Base-by-base conservation (phyloP, 2,888 invertebrate species). In the Chrysolina haemoptera region DNA sequence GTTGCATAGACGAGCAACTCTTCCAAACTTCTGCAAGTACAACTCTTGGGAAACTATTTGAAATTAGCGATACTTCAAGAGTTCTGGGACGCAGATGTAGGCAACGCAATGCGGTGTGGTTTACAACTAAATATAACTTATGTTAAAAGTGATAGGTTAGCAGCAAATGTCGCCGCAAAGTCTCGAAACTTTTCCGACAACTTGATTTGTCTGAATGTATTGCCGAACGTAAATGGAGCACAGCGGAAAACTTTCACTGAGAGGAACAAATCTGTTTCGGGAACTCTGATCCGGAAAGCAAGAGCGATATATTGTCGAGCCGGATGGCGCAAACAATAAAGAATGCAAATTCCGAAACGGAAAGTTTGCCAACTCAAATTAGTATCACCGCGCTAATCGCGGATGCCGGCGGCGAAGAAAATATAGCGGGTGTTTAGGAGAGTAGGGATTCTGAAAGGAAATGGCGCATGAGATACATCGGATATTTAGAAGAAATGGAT, bases 181-280 rank as follows among this genome's bases (percentile, higher is more conserved):
- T 84, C 83, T 80, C 82, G 6, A 77, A 84, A 84, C 80, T 84
- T 83, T 82, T 82, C 82, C 80, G 77, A 76, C 79, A 78, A 77
- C 77, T 79, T 80, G 81, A 82, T 83, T 83, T 83, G 81, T 82
- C 76, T 75, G 62, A 73, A 68, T 72, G 67, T 74, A 71, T 75
- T 62, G 63, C 73, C 18, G 55, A 73, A 76, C 74, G 76, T 78
- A 78, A 77, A 79, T 75, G 76, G 73, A 75, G 71, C 71, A 68
- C 67, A 11, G 12, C 40, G 64, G 73, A 46, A 74, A 79, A 78
- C 80, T 78, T 65, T 46, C 65, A 27, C 65, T 65, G 46, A 48
- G 46, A 48, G 41, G 46, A 65, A 46, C 50, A 53, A 46, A 69
- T 68, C 67, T 72, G 43, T 53, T 65, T 53, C 62, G 41, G 18